Evolutionary conservation across 2,113 vertebrate genomes (phyloP), one percentile per base, ranked within the genome.

Genomic region (Clarias batrachus): DNA sequence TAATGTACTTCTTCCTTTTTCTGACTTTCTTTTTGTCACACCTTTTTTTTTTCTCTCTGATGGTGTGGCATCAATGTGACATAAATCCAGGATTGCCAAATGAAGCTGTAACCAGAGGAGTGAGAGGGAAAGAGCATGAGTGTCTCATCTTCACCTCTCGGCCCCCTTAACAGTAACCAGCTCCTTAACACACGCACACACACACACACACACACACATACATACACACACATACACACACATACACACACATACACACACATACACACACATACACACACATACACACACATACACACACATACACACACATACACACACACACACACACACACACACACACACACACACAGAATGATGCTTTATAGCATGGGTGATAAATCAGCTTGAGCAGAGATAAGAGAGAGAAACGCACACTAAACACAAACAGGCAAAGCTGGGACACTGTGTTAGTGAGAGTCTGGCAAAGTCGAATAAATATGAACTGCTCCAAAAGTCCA

Each of bases 161-260:
- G 81, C 7, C 63, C 70, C 8, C 23, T 6, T 30, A 82, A 57
- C 21, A 48, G 25, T 13, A 92, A 89, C 90, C 86, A 91, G 16
- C 57, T 80, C 85, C 21, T 41, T 41, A 14, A 88, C 82, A 88
- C 57, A 66, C 59, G 68, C 70, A 8, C 48, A 8, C 7, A 0
- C 48, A 0, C 7, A 48, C 48, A 48, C 7, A 48, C 48, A 41
- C 82, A 88, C 57, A 66, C 59, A 77, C 70, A 8, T 7, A 8
- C 7, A 0, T 7, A 0, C 7, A 48, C 48, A 48, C 7, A 48
- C 48, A 41, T 5, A 41, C 6, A 88, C 82, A 88, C 57, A 66
- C 59, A 77, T 66, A 8, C 48, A 8, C 7, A 0, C 48, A 0
- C 7, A 48, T 7, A 48, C 7, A 48, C 48, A 41, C 81, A 87